Base-by-base conservation (phyloP, 1,140 invertebrate genomes). In the Brachionus koreanus region DNA sequence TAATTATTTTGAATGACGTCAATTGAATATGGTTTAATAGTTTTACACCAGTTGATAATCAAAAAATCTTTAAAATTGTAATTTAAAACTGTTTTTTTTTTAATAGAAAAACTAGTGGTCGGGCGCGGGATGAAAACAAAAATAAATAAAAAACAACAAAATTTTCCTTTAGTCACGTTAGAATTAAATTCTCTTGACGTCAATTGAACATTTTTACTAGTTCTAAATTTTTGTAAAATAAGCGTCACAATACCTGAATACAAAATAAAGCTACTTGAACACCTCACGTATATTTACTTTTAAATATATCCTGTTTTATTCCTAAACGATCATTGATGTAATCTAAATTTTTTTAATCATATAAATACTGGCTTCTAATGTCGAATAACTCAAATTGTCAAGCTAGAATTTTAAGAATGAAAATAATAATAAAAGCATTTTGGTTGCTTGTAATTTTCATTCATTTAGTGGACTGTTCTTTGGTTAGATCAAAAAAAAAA, bases 211-310 rank as follows among this genome's bases (percentile, higher is more conserved):
- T 23, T 57, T 57, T 57, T 16, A 49, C 13, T 49, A 49, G 43
- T 49, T 35, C 0, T 57, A 35, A 67, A 67, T n/a, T 29, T n/a
- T 67, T 35, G 25, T 35, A 33, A 3, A n/a, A n/a, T n/a, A 35
- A 67, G 35, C 63, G 63, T 67, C 65, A 69, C 65, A 42, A 63
- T 25, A 13, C 52, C 13, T 57, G 63, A 65, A 33, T 33, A 65
- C 33, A 33, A 33, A 33, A 69, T 39, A 37, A 37, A 69, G 37
- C 19, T 69, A 35, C 65, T 69, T 37, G 16, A 69, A 69, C 33
- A 69, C 65, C 35, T 69, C 65, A 69, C 65, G 65, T 69, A 69
- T 69, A 69, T 69, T 69, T 69, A 39, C 33, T 19, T 37, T 33
- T 35, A 29, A 35, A 12, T n/a, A 69, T 6, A 69, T 69, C 16